Evolutionary conservation across 2,797 vertebrate species (phyloP), one percentile per base, ranked within the genome.

Genomic region (Paguma larvata): DNA sequence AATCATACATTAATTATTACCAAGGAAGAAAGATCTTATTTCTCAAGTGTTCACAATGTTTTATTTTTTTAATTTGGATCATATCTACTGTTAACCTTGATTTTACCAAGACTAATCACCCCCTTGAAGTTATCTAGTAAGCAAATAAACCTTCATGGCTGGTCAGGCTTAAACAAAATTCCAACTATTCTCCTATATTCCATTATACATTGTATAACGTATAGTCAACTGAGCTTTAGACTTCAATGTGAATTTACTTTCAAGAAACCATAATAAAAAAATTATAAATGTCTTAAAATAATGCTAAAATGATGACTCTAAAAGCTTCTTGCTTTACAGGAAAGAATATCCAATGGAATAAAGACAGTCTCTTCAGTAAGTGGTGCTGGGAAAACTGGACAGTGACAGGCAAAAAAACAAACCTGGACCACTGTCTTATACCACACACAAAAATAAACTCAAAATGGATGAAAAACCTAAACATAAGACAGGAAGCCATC

Each of bases 151-250:
- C 85, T 38, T 89, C 67, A 96, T 72, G 72, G 46, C 79, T 59
- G 72, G 34, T 84, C 46, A 92, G 85, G 30, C 15, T 87, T 90
- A 94, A 89, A 85, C 38, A 77, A 95, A 92, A 95, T 79, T 63
- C 48, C 30, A 83, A 65, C 41, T 65, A 92, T 95, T 97, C 46
- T 80, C 19, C 30, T 91, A n/a, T 72, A 68, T 77, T 41, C 46
- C 41, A 94, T 73, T 91, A 77, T 18, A 83, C 30, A 85, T 18
- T 75, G 34, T 51, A n/a, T 23, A 85, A 48, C 7, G 62, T 27
- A 83, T 14, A 94, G 4, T 89, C 44, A 80, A 46, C 41, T 48
- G n/a, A 95, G n/a, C 32, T 93, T 96, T 77, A 90, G 51, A 80
- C 15, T 86, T 94, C 41, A 91, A 13, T 62, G 3, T 53, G 34